Percentiles rank a stretch among this genome's conserved stretches.
Conservation (phyloP, 2,888 invertebrate species). For the Eupithecia exiguata region DNA sequence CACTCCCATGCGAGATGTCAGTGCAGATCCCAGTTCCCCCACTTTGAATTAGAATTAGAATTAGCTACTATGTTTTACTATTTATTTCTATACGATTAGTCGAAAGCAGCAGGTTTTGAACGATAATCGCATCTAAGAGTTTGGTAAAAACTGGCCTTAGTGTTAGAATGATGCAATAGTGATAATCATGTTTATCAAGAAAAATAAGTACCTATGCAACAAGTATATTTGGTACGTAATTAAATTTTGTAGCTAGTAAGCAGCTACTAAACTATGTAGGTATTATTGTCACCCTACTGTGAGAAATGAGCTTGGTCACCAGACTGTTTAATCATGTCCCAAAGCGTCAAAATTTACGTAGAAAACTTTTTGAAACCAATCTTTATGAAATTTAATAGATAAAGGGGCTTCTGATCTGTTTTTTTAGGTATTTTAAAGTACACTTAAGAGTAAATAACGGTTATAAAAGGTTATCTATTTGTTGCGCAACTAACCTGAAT, state of each 20-base stretch:
- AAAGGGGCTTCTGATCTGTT: background rate
- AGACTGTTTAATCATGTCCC: background rate
- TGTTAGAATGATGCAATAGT: conserved; percentile 39
- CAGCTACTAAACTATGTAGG: background rate
- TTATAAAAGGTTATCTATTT: conserved; percentile 53
- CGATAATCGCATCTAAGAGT: background rate
- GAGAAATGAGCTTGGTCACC: background rate
- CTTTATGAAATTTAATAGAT: background rate
- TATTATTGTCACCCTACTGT: background rate
- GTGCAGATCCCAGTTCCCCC: no score
- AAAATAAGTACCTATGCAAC: background rate
- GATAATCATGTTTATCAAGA: background rate
- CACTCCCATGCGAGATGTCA: no score
- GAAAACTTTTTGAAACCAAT: background rate
- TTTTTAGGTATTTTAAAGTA: background rate
- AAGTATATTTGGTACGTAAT: background rate
- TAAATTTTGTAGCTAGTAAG: background rate
- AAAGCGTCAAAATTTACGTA: background rate
- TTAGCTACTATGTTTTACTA: no score
- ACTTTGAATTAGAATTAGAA: no score
- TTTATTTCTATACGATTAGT: background rate
- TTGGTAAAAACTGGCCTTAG: conserved; percentile 11
- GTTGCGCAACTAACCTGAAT: conserved; percentile 82
- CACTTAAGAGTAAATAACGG: conserved; percentile 19
- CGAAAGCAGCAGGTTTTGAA: background rate